These are phyloP conservation scores for Drosophila sp. DNA, from an alignment of 1,140 invertebrate genomes.

Conservation along the genomic window DNA sequence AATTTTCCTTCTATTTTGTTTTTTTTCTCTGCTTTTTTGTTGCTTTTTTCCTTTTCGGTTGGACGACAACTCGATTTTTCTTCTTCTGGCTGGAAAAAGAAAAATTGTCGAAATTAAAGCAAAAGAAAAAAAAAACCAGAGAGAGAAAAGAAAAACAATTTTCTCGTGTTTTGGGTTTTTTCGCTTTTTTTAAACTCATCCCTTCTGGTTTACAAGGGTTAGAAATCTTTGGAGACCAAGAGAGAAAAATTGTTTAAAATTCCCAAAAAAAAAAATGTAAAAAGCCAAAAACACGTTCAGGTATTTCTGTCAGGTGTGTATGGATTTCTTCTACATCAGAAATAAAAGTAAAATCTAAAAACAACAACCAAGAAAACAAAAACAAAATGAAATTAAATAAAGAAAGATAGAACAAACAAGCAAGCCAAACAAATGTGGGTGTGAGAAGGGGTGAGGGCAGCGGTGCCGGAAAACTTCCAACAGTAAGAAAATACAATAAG, in stretches of 20 bases:
- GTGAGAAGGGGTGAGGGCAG: background rate
- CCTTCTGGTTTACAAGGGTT: conserved; percentile 54
- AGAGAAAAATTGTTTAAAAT: conserved; percentile 78
- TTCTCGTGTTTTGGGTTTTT: conserved; percentile 51
- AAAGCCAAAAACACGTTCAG: conserved; percentile 75
- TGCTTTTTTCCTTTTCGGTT: conserved; percentile 32
- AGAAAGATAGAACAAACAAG: conserved; percentile 45
- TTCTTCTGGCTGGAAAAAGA: conserved; percentile 69
- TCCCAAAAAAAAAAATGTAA: conserved; percentile 52
- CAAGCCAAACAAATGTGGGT: conserved; percentile 29
- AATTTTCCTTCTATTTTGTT: conserved; percentile 22
- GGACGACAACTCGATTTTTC: conserved; percentile 77
- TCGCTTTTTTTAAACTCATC: conserved; percentile 1
- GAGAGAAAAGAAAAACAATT: conserved; percentile 72
- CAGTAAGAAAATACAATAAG: background rate
- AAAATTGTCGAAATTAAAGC: conserved; percentile 81
- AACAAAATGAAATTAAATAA: conserved; percentile 17
- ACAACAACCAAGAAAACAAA: background rate
- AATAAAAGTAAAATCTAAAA: conserved; percentile 33
- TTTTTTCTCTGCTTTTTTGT: background rate
- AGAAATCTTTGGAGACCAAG: conserved; percentile 59
- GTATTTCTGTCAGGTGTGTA: conserved; percentile 55
- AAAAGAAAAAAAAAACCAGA: conserved; percentile 30
- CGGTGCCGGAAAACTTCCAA: background rate
- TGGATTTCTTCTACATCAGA: conserved; percentile 62